Evolutionary conservation across 2,888 invertebrate species (phyloP).

Genomic region (Microplitis manilae): DNA sequence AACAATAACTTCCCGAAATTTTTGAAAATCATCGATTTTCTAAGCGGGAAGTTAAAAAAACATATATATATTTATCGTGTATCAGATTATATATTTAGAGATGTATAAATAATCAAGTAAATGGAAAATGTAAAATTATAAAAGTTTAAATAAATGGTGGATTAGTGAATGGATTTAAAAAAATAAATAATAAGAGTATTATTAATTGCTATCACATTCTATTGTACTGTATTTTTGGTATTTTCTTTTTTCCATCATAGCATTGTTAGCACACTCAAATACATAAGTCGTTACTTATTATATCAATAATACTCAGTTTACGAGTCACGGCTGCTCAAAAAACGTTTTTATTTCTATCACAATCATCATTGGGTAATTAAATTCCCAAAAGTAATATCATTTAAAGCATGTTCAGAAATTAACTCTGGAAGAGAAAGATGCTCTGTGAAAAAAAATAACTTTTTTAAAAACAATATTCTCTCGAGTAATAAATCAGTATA

Average conservation of each 20-base stretch:
- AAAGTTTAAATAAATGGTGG: conserved; percentile 12
- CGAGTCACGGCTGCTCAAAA: conserved; percentile 50
- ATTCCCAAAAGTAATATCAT: neutral
- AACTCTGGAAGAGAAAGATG: no score
- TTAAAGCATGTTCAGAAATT: neutral
- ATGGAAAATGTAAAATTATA: neutral
- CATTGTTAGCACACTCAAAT: conserved; percentile 51
- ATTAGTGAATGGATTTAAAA: conserved; percentile 7
- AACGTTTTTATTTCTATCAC: conserved; percentile 45
- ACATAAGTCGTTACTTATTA: conserved; percentile 46
- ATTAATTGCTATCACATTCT: conserved; percentile 48
- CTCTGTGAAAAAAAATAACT: no score
- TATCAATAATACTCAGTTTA: conserved; percentile 59
- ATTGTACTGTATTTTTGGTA: conserved; percentile 50
- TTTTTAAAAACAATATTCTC: no score
- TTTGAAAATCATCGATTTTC: no score
- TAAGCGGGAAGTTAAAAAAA: no score
- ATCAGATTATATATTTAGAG: neutral
- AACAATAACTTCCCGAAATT: no score
- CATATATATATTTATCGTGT: neutral
- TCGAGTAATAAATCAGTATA: no score
- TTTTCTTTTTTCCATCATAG: conserved; percentile 47
- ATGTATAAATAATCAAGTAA: neutral
- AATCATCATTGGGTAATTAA: conserved; percentile 43
- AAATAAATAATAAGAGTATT: conserved; percentile 1